These are phyloP conservation scores for Luehdorfia chinensis DNA, from an alignment of 1,140 invertebrate species.

Conservation along the genomic window DNA sequence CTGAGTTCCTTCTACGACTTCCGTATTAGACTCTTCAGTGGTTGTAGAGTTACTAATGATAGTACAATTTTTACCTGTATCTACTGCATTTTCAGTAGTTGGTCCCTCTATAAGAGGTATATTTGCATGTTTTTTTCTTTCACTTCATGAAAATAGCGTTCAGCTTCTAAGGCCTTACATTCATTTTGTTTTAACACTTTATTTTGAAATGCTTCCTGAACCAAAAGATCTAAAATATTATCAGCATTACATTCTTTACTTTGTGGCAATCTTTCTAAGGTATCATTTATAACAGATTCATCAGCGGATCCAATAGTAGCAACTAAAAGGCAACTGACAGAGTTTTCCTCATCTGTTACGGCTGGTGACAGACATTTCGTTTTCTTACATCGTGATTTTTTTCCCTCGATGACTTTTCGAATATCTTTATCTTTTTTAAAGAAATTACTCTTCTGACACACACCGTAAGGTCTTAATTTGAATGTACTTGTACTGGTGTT, in stretches of 20 bases:
- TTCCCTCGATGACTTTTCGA: neutral
- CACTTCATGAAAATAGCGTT: constrained; percentile 29
- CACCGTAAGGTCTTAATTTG: constrained; percentile 30
- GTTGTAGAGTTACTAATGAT: constrained; percentile 26
- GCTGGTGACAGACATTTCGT: constrained; percentile 18
- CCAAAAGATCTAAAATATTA: constrained; percentile 47
- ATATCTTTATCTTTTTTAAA: neutral
- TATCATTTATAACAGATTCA: constrained; percentile 48
- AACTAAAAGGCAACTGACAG: constrained; percentile 36
- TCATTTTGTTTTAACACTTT: constrained; percentile 22
- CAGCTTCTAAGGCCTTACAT: too few species aligned
- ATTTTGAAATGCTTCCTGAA: constrained; percentile 44
- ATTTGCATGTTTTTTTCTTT: neutral
- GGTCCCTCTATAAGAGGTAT: constrained; percentile 9
- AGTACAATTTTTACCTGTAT: constrained; percentile 13
- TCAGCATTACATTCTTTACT: constrained; percentile 33
- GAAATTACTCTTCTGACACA: constrained; percentile 23
- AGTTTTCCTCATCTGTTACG: constrained; percentile 25
- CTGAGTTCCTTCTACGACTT: constrained; percentile 36
- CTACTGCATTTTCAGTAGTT: constrained; percentile 15
- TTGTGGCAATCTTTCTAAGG: constrained; percentile 41
- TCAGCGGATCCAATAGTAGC: constrained; percentile 45
- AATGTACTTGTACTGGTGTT: constrained; percentile 22
- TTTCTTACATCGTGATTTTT: constrained; percentile 14
- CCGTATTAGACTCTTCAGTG: constrained; percentile 44